Evolutionary conservation across 2,113 vertebrate species (phyloP), one percentile per base, ranked within the genome.

Genomic region (Malaclemys terrapin): DNA sequence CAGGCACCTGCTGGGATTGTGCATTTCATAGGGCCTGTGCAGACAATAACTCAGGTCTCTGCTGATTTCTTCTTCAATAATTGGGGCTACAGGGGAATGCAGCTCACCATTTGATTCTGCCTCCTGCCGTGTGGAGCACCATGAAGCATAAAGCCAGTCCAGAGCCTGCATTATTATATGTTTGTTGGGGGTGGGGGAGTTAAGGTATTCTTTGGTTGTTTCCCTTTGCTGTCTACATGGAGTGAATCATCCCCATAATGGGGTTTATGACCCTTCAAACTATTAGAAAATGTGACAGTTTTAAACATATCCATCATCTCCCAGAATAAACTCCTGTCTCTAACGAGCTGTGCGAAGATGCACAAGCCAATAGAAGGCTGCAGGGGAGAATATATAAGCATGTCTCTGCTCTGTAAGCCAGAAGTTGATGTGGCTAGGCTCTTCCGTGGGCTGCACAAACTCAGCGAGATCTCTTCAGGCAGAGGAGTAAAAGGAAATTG

Each of bases 361-460:
- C 75, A 78, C 42, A 47, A 76, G 22, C 24, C 22, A 47, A 76
- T 27, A 76, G 8, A 76, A 14, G 75, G 22, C 16, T 8, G 35
- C 65, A 11, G 17, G 65, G 19, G 65, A 72, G 65, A 20, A 38
- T 72, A 10, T 38, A n/a, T 38, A 47, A 78, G 11, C 6, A 27
- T 78, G 11, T 27, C 75, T 78, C 25, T 47, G 45, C 22, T 14
- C 75, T 45, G 75, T 27, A 45, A 47, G 75, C 75, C 42, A 13
- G 42, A 47, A 78, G 25, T 4, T 78, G 42, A 7, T 47, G 24
- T 76, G 42, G 10, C 6, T 83, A 72, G 86, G 22, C 69, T 87
- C 45, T 65, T 29, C 84, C 81, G 72, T 42, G 86, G 72, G 86
- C 86, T 91, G 49, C 95, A 78, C 49, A 88, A 88, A 94, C 84